Percentiles rank a stretch among this genome's conserved stretches.
Evolutionary conservation across 1,140 invertebrate genomes (phyloP).

Genomic region (Bursaphelenchus mucronatus): DNA sequence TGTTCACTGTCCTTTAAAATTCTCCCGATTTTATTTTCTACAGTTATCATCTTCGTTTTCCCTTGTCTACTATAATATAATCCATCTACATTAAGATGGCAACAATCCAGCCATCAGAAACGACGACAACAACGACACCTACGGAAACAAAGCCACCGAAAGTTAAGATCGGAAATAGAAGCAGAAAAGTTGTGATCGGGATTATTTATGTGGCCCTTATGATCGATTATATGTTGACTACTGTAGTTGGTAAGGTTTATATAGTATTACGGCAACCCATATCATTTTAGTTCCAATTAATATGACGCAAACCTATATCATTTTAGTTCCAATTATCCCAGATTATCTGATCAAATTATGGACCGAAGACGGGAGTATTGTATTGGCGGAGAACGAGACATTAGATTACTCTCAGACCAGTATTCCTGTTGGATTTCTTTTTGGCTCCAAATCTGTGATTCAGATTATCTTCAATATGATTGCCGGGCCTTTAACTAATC

Average conservation of each 20-base stretch:
- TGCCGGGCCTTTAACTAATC: constrained; percentile 90
- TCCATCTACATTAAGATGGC: too few species aligned
- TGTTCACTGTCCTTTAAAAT: too few species aligned
- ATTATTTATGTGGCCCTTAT: constrained; percentile 97
- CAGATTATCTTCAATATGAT: constrained; percentile 92
- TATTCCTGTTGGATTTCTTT: constrained; percentile 90
- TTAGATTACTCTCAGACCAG: constrained; percentile 83
- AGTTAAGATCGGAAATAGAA: too few species aligned
- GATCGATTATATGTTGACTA: constrained; percentile 96
- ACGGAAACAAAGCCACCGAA: too few species aligned
- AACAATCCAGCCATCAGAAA: too few species aligned
- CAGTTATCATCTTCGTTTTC: too few species aligned
- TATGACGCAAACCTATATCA: too few species aligned
- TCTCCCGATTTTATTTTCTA: too few species aligned
- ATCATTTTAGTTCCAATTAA: neutral
- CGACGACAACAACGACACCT: too few species aligned
- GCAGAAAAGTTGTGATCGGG: constrained; percentile 79
- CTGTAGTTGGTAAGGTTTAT: constrained; percentile 76
- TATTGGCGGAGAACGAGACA: constrained; percentile 35
- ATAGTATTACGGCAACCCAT: too few species aligned
- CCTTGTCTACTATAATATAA: too few species aligned
- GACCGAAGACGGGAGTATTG: constrained; percentile 58
- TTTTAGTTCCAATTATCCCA: constrained; percentile 65
- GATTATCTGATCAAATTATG: constrained; percentile 64
- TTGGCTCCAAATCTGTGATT: constrained; percentile 92